Evolutionary conservation across 2,888 invertebrate genomes (phyloP), one percentile per base, ranked within the genome.

Genomic region (Troglohyphantes excavatus): DNA sequence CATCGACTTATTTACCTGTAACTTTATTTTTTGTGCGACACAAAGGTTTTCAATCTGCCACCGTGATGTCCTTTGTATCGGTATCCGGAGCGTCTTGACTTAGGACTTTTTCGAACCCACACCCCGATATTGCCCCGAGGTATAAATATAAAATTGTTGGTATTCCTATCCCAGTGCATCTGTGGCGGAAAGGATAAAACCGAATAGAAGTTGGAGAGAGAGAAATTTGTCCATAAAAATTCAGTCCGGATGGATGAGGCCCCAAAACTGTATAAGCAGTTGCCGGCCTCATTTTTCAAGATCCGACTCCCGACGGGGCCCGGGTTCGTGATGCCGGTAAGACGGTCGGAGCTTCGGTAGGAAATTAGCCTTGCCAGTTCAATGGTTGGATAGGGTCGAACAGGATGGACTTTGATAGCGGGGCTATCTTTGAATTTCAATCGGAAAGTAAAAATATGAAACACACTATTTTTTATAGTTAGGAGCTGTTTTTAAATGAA

Each of bases 201-300:
- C 19, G 65, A 70, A 83, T 73, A 72, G 73, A 63, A 83, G 73
- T 83, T 46, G 83, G 43, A 83, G 43, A 72, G 43, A 72, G 61
- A 73, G 43, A 83, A 83, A 83, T 83, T 73, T 83, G 73, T 73
- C 72, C 83, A 83, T 83, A 73, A 83, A 83, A 83, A 83, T 83
- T 72, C 83, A 83, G 73, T 83, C 46, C 73, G 73, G 73, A 46
- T 46, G 61, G 59, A 82, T 73, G 83, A 73, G 29, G 65, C 63
- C 13, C 26, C 63, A 33, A 23, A 72, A 59, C 33, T 82, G 70
- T 59, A 82, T 82, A 61, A 70, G 70, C 39, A 70, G 70, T 70
- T 82, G 82, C 17, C 61, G 63, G 29, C 39, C 53, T 67, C 79
- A 67, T 81, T 39, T 67, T 68, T 67, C 67, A 67, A 46, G 46